These are phyloP conservation scores for Hemichromis elongatus DNA, from an alignment of 2,113 vertebrate genomes.

Conservation along the genomic window DNA sequence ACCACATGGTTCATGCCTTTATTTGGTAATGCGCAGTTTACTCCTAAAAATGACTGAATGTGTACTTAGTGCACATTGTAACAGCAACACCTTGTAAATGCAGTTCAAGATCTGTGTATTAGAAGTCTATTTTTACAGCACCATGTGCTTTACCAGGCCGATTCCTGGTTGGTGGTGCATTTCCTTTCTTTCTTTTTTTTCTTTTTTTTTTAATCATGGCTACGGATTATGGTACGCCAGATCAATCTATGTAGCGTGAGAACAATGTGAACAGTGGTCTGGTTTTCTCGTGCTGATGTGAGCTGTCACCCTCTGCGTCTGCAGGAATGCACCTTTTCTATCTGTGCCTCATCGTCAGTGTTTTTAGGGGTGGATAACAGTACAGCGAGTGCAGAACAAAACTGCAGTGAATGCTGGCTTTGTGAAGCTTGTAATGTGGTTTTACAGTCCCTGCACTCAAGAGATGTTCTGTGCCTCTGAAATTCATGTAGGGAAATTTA, in stretches of 20 bases:
- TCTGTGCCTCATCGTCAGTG: not conserved
- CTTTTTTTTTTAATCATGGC: not conserved
- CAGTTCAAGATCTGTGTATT: not conserved
- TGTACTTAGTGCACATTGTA: not conserved
- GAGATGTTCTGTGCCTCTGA: not conserved
- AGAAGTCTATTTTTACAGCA: not conserved
- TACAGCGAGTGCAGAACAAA: not conserved
- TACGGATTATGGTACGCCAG: not conserved
- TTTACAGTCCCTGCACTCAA: accelerated
- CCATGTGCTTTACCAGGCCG: accelerated
- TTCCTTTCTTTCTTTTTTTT: not conserved
- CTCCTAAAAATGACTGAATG: not conserved
- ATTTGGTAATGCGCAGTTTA: not conserved
- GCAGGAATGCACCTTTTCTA: not conserved
- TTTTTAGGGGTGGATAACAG: not conserved
- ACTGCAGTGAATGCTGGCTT: not conserved
- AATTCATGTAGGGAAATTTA: not conserved
- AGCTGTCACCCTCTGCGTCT: not conserved
- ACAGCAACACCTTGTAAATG: not conserved
- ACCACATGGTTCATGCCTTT: not conserved
- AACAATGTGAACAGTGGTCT: not conserved
- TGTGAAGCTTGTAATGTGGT: not conserved
- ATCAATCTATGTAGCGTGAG: not conserved
- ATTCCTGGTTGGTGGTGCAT: not conserved
- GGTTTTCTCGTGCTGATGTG: not conserved